Evolutionary conservation across 64 coral and sea anemone species (phyloP).

Genomic region (Actinia tenebrosa): DNA sequence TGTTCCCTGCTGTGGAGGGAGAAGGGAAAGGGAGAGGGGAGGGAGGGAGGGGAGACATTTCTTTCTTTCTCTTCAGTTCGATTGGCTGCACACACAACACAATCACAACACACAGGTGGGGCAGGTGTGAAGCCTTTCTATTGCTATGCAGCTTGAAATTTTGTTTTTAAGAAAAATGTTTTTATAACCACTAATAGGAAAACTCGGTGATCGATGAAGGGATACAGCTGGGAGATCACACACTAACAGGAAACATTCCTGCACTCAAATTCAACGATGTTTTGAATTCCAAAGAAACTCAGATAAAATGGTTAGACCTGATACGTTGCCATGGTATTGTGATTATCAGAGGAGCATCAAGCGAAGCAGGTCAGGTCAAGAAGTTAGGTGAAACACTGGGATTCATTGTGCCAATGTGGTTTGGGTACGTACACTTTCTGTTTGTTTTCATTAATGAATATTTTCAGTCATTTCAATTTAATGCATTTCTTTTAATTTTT

Average conservation of each 20-base stretch:
- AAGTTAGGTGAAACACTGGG: slow-evolving; percentile 32
- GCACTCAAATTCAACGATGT: slow-evolving; percentile 29
- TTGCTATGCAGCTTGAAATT: too few relatives aligned
- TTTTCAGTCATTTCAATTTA: not conserved
- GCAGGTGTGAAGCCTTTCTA: too few relatives aligned
- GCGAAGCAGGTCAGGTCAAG: slow-evolving; percentile 14
- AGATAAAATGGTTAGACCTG: slow-evolving; percentile 33
- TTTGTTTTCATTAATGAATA: not conserved
- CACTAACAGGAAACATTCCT: slow-evolving; percentile 19
- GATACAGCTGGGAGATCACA: not conserved
- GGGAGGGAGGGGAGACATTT: too few relatives aligned
- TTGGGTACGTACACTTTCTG: slow-evolving; percentile 39
- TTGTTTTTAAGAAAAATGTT: too few relatives aligned
- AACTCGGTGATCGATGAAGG: not conserved
- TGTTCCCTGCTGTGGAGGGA: too few relatives aligned
- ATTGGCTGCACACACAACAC: too few relatives aligned
- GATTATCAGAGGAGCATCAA: slow-evolving; percentile 17
- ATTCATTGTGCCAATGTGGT: slow-evolving; percentile 33
- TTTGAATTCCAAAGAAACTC: slow-evolving; percentile 22
- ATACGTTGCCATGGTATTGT: slow-evolving; percentile 34
- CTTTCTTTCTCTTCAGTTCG: too few relatives aligned
- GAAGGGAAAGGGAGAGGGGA: too few relatives aligned
- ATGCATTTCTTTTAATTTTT: not conserved
- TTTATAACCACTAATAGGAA: not conserved
- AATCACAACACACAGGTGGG: too few relatives aligned